A percentile compares a stretch with the other conserved stretches of the same genome.
Evolutionary conservation across 2,888 invertebrate species (phyloP).

Genomic region (Byasa hedistus): DNA sequence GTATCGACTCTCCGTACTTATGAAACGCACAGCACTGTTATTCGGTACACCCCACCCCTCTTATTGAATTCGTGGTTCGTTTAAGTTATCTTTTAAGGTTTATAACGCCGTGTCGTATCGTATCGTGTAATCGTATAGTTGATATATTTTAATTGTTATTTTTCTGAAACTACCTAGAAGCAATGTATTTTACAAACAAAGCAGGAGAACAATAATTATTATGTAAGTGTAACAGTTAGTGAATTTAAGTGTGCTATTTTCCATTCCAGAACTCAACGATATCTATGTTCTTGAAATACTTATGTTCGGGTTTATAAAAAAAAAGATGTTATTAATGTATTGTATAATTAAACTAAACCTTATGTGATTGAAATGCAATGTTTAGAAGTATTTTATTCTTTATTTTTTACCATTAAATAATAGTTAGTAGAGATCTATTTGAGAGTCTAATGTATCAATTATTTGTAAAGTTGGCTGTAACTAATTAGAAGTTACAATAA

Average conservation of each 20-base stretch:
- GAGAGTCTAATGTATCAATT: constrained; percentile 81
- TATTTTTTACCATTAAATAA: constrained; percentile 79
- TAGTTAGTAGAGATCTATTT: constrained; percentile 81
- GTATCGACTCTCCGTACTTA: constrained; percentile 69
- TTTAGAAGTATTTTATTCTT: constrained; percentile 81
- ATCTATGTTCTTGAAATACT: constrained; percentile 78
- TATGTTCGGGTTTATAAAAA: constrained; percentile 71
- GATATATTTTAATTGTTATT: constrained; percentile 77
- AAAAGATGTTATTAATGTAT: constrained; percentile 79
- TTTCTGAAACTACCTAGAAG: constrained; percentile 77
- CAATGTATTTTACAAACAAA: constrained; percentile 79
- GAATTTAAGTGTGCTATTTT: constrained; percentile 80
- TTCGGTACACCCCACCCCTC: constrained; percentile 69
- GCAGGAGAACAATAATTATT: constrained; percentile 80
- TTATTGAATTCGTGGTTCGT: constrained; percentile 48
- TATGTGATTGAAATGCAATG: constrained; percentile 81
- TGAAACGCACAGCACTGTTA: constrained; percentile 73
- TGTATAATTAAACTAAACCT: constrained; percentile 79
- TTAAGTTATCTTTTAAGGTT: constrained; percentile 71
- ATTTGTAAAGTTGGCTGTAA: constrained; percentile 81
- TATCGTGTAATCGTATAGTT: constrained; percentile 70
- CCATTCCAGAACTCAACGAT: constrained; percentile 80
- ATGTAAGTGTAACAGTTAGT: constrained; percentile 80
- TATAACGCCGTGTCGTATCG: constrained; percentile 72
- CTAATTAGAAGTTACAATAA: constrained; percentile 79